These are phyloP conservation scores for Rotaria magnacalcarata DNA, from an alignment of 2,888 invertebrate genomes.

Conservation along the genomic window DNA sequence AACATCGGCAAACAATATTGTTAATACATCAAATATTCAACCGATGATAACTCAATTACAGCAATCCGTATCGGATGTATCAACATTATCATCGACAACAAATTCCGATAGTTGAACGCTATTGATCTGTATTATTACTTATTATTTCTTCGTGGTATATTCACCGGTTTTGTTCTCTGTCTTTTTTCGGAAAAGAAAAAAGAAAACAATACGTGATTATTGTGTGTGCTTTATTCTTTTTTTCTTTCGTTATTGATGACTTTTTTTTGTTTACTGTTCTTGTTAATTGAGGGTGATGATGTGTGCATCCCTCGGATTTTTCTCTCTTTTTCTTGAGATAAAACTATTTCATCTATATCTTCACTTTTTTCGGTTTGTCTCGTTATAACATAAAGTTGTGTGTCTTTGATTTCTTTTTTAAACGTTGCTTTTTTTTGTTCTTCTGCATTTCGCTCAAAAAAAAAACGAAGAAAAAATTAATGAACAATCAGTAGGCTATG, in stretches of 20 bases:
- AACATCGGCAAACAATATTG: background rate
- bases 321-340: background rate
- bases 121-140: background rate
- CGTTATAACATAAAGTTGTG: background rate
- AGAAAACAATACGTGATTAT: constrained; percentile 24
- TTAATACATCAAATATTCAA: background rate
- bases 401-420: constrained; percentile 22
- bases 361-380: background rate
- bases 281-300: constrained; percentile 5
- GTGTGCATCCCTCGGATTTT: too few relatives aligned
- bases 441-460: background rate
- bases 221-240: background rate
- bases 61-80: constrained; percentile 19
- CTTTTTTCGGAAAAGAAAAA: background rate
- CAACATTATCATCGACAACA: background rate
- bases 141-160: background rate
- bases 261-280: background rate
- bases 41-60: background rate
- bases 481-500: background rate
- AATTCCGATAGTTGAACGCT: background rate
- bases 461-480: background rate
- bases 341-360: constrained; percentile 13
- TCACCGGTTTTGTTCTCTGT: constrained; percentile 18
- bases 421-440: background rate
- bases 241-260: background rate